Conservation (phyloP, 2,113 vertebrate genomes). For the Micromys minutus region DNA sequence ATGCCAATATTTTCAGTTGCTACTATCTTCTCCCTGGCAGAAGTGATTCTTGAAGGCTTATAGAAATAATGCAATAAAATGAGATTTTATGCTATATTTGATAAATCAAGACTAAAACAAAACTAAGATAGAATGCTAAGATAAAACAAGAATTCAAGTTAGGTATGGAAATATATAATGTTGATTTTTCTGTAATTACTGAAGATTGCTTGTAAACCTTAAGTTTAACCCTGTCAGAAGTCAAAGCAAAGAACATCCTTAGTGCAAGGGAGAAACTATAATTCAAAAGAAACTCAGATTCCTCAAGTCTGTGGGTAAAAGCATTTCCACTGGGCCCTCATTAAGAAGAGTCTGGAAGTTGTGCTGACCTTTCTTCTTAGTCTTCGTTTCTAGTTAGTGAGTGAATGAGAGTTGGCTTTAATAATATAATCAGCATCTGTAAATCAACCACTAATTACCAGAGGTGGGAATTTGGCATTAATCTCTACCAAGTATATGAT, state of each 20-base stretch:
- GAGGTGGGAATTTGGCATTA: background rate
- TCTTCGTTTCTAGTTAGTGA: background rate
- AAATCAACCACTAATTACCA: background rate
- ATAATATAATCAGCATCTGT: background rate
- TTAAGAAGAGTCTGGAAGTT: background rate
- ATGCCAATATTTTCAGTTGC: background rate
- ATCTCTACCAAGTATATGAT: background rate
- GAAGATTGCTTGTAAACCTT: background rate
- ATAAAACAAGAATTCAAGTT: conserved; percentile 14
- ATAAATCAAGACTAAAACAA: conserved; percentile 22
- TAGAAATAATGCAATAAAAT: background rate
- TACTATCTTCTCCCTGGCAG: background rate
- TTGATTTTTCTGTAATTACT: background rate
- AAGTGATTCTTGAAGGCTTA: background rate
- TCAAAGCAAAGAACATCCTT: conserved; percentile 21
- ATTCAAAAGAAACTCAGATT: conserved; percentile 21
- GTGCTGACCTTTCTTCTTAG: background rate
- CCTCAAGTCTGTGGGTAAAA: background rate
- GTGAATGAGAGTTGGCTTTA: conserved; percentile 1
- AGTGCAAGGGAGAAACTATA: background rate
- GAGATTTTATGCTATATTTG: background rate
- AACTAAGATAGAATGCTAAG: background rate
- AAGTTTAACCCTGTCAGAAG: background rate
- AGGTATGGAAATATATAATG: background rate
- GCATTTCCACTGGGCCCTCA: background rate